Percentiles rank a stretch among this genome's conserved stretches.
Evolutionary conservation across 1,140 invertebrate genomes (phyloP).

Genomic region (Drosophila kikkawai): DNA sequence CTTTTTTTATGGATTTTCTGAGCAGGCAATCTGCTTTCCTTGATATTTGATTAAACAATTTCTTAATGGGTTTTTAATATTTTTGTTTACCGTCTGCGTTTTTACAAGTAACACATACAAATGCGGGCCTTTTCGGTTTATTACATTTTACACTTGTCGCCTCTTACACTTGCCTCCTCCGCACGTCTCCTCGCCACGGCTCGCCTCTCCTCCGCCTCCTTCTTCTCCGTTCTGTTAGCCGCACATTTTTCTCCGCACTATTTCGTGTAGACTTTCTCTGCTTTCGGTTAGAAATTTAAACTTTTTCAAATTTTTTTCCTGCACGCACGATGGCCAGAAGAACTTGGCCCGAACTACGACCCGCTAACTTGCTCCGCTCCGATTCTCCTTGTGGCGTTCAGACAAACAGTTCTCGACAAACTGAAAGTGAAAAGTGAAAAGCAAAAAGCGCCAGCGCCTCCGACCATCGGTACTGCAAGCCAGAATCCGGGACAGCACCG

Average conservation of each 20-base stretch:
- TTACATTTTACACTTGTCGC: slow-evolving; percentile 50
- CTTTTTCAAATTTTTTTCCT: slow-evolving; percentile 18
- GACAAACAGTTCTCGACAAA: slow-evolving; percentile 77
- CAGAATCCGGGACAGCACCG: slow-evolving; percentile 66
- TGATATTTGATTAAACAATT: slow-evolving; percentile 65
- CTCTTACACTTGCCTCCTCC: slow-evolving; percentile 37
- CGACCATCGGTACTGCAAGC: slow-evolving; percentile 25
- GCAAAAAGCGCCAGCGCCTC: slow-evolving; percentile 61
- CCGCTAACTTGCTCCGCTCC: slow-evolving; percentile 36
- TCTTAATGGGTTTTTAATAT: slow-evolving; percentile 42
- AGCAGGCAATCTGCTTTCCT: slow-evolving; percentile 56
- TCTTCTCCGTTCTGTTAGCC: slow-evolving; percentile 57
- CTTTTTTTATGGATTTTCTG: slow-evolving; percentile 68
- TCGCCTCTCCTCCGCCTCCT: slow-evolving; percentile 49
- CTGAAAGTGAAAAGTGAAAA: slow-evolving; percentile 75
- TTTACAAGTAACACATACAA: slow-evolving; percentile 8
- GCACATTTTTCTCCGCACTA: slow-evolving; percentile 68
- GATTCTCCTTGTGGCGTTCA: slow-evolving; percentile 55
- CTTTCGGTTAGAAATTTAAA: slow-evolving; percentile 41
- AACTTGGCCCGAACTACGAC: slow-evolving; percentile 42
- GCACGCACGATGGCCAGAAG: slow-evolving; percentile 63
- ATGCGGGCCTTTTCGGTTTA: slow-evolving; percentile 22
- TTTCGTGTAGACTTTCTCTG: slow-evolving; percentile 50
- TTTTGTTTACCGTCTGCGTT: slow-evolving; percentile 25
- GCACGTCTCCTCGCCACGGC: slow-evolving; percentile 12